A percentile compares a stretch with the other conserved stretches of the same genome.
Evolutionary conservation across 2,797 vertebrate species (phyloP).

Genomic region (Merluccius polli): DNA sequence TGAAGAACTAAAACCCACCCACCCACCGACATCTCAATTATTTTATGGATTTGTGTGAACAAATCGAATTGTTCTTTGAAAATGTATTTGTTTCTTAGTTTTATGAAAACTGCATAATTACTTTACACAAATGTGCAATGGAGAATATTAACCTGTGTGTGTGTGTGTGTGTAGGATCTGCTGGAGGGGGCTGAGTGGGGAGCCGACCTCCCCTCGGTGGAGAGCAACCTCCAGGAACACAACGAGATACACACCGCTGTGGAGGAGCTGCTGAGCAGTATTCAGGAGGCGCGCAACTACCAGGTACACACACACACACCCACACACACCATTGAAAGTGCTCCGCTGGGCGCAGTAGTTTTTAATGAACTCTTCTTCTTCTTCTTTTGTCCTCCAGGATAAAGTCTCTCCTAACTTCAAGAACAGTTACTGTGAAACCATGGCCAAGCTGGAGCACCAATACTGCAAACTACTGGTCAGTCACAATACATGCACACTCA

Average conservation of each 20-base stretch:
- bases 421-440: conserved; percentile 87
- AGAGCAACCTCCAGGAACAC: conserved; percentile 87
- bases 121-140: not conserved
- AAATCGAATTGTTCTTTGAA: not conserved
- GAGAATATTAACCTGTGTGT: not conserved
- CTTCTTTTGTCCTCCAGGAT: conserved; percentile 60
- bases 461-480: conserved; percentile 96
- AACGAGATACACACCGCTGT: conserved; percentile 81
- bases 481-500: conserved; percentile 18
- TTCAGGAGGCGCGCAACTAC: conserved; percentile 87
- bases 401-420: conserved; percentile 90
- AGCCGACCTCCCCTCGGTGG: conserved; percentile 87
- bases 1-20: not conserved
- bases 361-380: not conserved
- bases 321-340: not conserved
- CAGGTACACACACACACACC: conserved; percentile 70
- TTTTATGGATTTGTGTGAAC: not conserved
- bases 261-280: conserved; percentile 82
- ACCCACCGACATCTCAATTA: not conserved
- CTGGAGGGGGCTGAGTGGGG: conserved; percentile 94
- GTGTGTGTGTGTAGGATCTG: conserved; percentile 74
- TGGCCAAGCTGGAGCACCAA: conserved; percentile 92
- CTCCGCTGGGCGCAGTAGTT: not conserved
- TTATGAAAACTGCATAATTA: not conserved
- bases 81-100: not conserved